Evolutionary conservation across 1,140 invertebrate genomes (phyloP).

Genomic region (Thaumetopoea pityocampa): DNA sequence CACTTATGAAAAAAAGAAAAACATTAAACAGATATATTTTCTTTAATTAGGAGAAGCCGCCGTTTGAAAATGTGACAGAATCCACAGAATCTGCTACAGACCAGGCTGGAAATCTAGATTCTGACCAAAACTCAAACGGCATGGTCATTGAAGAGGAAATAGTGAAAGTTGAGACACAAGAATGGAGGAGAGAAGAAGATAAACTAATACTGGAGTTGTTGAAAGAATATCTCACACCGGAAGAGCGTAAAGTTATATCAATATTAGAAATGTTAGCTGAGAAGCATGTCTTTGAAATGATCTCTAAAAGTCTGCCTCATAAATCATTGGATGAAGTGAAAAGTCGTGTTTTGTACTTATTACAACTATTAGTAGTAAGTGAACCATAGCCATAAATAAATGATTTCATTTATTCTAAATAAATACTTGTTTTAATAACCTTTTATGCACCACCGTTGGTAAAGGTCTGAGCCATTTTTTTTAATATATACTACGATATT

Average conservation of each 20-base stretch:
- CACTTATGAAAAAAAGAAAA: no score
- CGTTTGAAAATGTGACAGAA: constrained; percentile 9
- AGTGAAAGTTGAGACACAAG: constrained; percentile 33
- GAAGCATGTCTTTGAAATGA: constrained; percentile 32
- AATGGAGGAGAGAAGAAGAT: constrained; percentile 62
- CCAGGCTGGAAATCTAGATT: no score
- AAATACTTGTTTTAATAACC: no score
- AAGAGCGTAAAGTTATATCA: constrained; percentile 41
- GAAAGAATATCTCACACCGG: constrained; percentile 31
- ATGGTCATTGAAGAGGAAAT: constrained; percentile 35
- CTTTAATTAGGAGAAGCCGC: constrained; percentile 23
- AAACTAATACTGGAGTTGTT: constrained; percentile 54
- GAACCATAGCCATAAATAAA: no score
- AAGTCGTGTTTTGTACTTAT: constrained; percentile 44
- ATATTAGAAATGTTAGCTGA: constrained; percentile 51
- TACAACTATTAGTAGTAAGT: constrained; percentile 35
- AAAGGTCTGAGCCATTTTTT: no score
- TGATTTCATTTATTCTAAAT: no score
- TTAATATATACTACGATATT: no score
- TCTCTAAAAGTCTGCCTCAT: constrained; percentile 30
- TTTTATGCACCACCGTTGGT: no score
- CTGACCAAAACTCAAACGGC: constrained; percentile 14
- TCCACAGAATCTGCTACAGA: no score
- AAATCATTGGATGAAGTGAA: constrained; percentile 40
- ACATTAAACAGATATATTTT: no score